Evolutionary conservation across 64 coral and sea anemone species (phyloP), one percentile per base, ranked within the genome.

Genomic region (Trachythela sp.): DNA sequence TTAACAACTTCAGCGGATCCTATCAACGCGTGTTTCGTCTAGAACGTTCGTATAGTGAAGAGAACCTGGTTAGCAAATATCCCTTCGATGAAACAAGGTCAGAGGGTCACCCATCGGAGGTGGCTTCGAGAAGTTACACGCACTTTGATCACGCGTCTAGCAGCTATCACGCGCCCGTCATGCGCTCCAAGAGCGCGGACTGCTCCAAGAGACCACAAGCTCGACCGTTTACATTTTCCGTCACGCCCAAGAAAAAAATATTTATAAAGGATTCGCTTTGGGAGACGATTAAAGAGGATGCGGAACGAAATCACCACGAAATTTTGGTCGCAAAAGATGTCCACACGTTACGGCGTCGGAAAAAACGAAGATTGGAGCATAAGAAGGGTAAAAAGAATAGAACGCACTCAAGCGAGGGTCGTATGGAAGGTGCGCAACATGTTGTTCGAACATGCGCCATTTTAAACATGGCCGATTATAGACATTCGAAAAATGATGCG

Each of bases 231-330:
- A 80, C 37, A 8, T 80, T 80, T 30, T 80, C 75, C 15, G 75
- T 80, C 20, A 80, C 75, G 75, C 75, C 75, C 9, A 80, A 80
- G 37, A 80, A 80, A 30, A 80, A 80, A 13, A 80, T 80, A 13
- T 20, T 80, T 0, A 80, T 80, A 30, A 80, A 35, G 15, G 75
- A 80, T 13, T 37, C 31, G 9, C 75, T 80, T 30, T 80, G 75
- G 75, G 31, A 80, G 75, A 80, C 75, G 8, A 80, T 80, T 9
- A 80, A 1, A 8, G 75, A 80, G 75, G 30, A 37, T 17, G 33
- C 27, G 15, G 75, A 80, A 29, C 31, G 9, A 17, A 39, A 39
- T 18, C 10, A 39, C 37, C 32, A 80, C 8, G 75, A 39, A 27
- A 64, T 64, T 36, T 6, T 4, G 30, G 75, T 80, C 37, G 31